A percentile compares a stretch with the other conserved stretches of the same genome.
Conservation (phyloP, 2,797 vertebrate species). For the Gallinago nigripennis region DNA sequence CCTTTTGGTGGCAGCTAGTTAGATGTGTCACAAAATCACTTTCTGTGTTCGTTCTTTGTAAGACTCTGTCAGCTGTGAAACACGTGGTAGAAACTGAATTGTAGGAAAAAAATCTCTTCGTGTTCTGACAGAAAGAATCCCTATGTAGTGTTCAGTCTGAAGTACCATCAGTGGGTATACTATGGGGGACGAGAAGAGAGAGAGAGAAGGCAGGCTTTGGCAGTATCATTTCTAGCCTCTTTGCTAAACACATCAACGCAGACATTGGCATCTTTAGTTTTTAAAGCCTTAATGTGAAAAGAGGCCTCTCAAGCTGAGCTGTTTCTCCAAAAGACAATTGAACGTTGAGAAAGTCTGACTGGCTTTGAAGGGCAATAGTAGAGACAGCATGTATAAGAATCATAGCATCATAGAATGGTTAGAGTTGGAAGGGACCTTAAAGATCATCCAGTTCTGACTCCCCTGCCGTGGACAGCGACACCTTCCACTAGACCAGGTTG, state of each 20-base stretch:
- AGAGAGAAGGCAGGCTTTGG: not conserved
- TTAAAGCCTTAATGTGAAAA: not conserved
- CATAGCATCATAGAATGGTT: no score
- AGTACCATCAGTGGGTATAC: not conserved
- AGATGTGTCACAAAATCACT: not conserved
- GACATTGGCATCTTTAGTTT: not conserved
- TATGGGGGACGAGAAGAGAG: not conserved
- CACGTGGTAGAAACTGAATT: not conserved
- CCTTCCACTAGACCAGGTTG: no score
- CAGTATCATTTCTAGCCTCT: not conserved
- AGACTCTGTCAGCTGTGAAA: not conserved
- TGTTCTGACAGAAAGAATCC: not conserved
- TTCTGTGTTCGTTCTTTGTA: not conserved
- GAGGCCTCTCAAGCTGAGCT: not conserved
- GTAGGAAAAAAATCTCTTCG: not conserved
- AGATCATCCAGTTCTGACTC: no score
- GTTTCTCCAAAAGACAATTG: not conserved
- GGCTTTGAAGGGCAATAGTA: not conserved
- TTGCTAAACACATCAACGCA: not conserved
- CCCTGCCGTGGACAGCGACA: no score
- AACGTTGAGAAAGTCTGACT: not conserved
- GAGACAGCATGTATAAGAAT: not conserved
- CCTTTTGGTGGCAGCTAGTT: not conserved
- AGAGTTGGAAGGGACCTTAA: no score
- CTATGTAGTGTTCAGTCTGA: not conserved